Evolutionary conservation across 2,888 invertebrate genomes (phyloP), one percentile per base, ranked within the genome.

Genomic region (Drosophila lutescens): DNA sequence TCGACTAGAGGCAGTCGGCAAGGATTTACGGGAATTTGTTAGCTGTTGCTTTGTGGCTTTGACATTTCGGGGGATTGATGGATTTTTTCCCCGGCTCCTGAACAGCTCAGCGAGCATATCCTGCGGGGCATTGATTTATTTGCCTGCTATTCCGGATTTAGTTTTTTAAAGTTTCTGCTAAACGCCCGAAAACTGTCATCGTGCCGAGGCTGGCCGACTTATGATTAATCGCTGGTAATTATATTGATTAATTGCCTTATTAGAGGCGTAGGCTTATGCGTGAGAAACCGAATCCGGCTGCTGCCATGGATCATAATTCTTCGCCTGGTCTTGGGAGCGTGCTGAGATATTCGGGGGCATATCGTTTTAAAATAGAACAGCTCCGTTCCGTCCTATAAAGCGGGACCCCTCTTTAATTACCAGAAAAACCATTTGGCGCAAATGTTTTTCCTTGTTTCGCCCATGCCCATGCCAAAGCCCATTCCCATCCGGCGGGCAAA

Each of bases 211-310:
- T 71, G 60, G 50, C 60, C 53, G 51, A 56, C 47, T 63, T 84
- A 89, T 88, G 88, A 88, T 88, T 85, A 89, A 88, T 88, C 77
- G 80, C 76, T 77, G 86, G 88, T 88, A 88, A 88, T 88, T 88
- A 88, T 77, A 63, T 83, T 88, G 89, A 88, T 88, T 88, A 89
- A 88, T 88, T 88, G 81, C 85, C 83, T 78, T 86, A 88, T 88
- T 89, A 89, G 83, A 74, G 67, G 74, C 61, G 56, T 56, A 73
- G 77, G 78, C 70, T 75, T 10, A 36, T 50, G 74, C 81, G 60
- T 80, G 77, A 75, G 78, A 80, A 80, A 73, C 63, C 47, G 49
- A 58, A 66, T n/a, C 67, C 60, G 38, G 54, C 65, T 50, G 61
- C 78, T 76, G 85, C 40, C 44, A 70, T 73, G 73, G 68, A 79